Evolutionary conservation across 2,113 vertebrate genomes (phyloP).

Genomic region (Ictalurus punctatus): DNA sequence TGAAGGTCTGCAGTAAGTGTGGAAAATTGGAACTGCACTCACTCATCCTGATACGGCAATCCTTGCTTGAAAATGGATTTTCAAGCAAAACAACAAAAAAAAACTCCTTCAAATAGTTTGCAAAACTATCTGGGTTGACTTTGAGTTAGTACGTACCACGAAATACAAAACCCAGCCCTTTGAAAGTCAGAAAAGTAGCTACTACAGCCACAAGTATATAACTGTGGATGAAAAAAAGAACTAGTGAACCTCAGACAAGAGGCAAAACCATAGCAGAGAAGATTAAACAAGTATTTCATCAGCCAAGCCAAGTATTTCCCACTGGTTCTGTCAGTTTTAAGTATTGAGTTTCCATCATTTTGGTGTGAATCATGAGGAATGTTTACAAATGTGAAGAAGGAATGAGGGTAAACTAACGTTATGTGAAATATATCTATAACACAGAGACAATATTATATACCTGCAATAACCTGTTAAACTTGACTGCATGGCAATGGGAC

Average conservation of each 20-base stretch:
- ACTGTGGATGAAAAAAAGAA: neutral
- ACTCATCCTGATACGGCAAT: neutral
- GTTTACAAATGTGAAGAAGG: neutral
- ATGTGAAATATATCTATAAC: neutral
- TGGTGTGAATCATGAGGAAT: neutral
- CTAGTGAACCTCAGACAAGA: neutral
- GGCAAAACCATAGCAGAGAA: neutral
- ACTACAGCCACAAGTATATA: neutral
- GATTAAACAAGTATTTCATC: neutral
- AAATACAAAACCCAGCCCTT: neutral
- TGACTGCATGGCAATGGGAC: neutral
- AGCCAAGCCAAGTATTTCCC: neutral
- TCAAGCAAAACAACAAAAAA: neutral
- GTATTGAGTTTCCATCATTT: neutral
- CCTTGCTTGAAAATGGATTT: neutral
- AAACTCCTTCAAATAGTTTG: slow-evolving; percentile 1
- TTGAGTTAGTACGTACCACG: neutral
- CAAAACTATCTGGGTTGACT: neutral
- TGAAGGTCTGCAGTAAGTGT: neutral
- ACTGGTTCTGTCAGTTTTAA: neutral
- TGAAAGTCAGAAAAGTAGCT: neutral
- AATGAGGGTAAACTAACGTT: neutral
- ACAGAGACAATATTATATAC: neutral
- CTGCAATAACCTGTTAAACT: neutral
- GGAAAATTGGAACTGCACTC: slow-evolving; percentile 4